A percentile compares a stretch with the other conserved stretches of the same genome.
phyloP scores from a whole-genome alignment of 2,113 vertebrate species.

The Fukomys damarensis region DNA sequence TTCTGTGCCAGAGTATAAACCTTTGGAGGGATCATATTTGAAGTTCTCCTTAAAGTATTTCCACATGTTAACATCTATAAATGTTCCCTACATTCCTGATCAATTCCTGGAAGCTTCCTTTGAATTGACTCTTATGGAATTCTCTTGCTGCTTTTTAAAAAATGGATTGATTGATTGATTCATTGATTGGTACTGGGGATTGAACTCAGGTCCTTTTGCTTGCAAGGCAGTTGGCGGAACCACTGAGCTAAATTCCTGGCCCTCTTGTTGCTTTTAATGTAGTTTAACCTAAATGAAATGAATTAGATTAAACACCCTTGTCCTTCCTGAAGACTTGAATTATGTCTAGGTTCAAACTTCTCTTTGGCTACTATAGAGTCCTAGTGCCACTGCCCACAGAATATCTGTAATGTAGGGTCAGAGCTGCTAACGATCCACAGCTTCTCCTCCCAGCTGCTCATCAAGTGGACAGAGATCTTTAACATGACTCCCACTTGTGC shows the following conservation, averaged over 20 bases:
- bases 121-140: neutral
- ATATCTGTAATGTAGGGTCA: neutral
- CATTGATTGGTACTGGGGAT: too few relatives aligned
- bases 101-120: neutral
- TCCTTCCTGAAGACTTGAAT: neutral
- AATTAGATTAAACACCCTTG: neutral
- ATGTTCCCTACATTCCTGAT: neutral
- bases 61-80: neutral
- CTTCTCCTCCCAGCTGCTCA: neutral
- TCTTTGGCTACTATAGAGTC: neutral
- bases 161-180: too few relatives aligned
- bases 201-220: too few relatives aligned
- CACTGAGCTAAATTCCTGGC: too few relatives aligned
- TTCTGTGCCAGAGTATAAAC: neutral
- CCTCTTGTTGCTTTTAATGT: too few relatives aligned
- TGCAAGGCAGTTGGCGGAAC: too few relatives aligned
- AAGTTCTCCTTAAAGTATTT: neutral
- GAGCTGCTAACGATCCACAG: neutral
- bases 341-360: neutral
- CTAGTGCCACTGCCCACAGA: neutral
- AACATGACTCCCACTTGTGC: neutral
- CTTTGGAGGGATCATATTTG: neutral
- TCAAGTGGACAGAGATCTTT: neutral
- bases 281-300: neutral
- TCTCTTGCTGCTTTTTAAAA: neutral